A percentile compares a stretch with the other conserved stretches of the same genome.
Conservation (phyloP, 2,888 invertebrate genomes). For the Ditylenchus weischeri region DNA sequence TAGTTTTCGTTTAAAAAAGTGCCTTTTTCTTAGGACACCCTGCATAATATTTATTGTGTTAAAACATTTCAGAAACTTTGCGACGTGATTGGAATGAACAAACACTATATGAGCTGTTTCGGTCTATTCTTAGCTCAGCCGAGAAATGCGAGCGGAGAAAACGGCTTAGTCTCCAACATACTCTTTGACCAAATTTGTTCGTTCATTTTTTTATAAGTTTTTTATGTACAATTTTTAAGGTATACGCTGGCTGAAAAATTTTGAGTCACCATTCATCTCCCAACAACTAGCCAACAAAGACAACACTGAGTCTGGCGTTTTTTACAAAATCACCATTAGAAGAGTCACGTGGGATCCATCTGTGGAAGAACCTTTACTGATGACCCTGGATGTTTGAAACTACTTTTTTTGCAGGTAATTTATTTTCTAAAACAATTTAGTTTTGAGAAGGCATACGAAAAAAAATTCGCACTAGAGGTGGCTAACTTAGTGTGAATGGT, state of each 20-base stretch:
- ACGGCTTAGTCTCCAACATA: slow-evolving; percentile 5
- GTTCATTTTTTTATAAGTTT: slow-evolving; percentile 11
- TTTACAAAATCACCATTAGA: slow-evolving; percentile 25
- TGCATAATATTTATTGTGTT: background rate
- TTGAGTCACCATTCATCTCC: slow-evolving; percentile 93
- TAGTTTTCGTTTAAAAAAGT: too few relatives aligned
- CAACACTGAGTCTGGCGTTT: slow-evolving; percentile 27
- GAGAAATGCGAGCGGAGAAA: slow-evolving; percentile 13
- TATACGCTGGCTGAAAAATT: slow-evolving; percentile 84
- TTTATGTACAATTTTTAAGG: slow-evolving; percentile 19
- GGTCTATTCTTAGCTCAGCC: slow-evolving; percentile 81
- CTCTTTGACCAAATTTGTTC: slow-evolving; percentile 35
- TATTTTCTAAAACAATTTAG: background rate
- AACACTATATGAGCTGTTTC: slow-evolving; percentile 80
- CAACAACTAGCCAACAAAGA: slow-evolving; percentile 61
- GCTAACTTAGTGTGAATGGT: too few relatives aligned
- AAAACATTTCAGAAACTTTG: slow-evolving; percentile 28
- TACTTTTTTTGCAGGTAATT: slow-evolving; percentile 47
- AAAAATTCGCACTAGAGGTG: too few relatives aligned
- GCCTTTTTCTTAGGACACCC: too few relatives aligned
- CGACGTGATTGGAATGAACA: slow-evolving; percentile 75
- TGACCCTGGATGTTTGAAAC: slow-evolving; percentile 35
- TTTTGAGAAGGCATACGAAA: background rate
- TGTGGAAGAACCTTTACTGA: slow-evolving; percentile 44
- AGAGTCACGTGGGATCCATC: slow-evolving; percentile 45